Evolutionary conservation across 2,888 invertebrate genomes (phyloP), one percentile per base, ranked within the genome.

Genomic region (Aricia artaxerxes): DNA sequence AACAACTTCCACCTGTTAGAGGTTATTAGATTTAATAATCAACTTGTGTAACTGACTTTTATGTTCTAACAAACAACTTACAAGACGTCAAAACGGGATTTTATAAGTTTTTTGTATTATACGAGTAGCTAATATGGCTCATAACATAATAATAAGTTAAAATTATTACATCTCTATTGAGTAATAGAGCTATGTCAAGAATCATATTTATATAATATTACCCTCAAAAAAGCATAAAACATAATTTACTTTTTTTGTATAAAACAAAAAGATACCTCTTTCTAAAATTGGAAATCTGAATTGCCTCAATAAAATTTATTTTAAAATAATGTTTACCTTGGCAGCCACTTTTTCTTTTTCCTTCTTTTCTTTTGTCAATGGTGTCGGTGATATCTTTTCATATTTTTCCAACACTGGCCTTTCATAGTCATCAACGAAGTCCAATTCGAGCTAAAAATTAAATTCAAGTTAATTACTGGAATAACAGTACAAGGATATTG

Each of bases 331-430:
- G 31, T 35, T 85, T 87, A 93, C 92, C 91, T 91, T 91, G 24
- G 86, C 81, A 60, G 88, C 49, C 57, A 60, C 61, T 16, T 44
- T 82, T 85, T 92, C 93, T 81, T 93, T 92, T 85, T 92, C 92
- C 85, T 94, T 94, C 88, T 94, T 94, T 80, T 93, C 93, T 82
- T 88, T 86, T 2, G 89, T 86, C 72, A 88, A 88, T n/a, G 94
- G 92, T 80, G 94, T 94, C 5, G 94, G 94, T 38, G 93, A 85
- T n/a, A 94, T 86, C 85, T 96, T 96, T 88, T 96, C 96, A 85
- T 96, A 97, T 89, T 96, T 96, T 85, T 97, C 97, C 81, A 97
- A 94, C 49, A 96, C 96, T 4, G 97, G 96, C 81, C 97, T 95
- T 84, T 97, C 97, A 86, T 97, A 97, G 90, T 97, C 97, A 79